phyloP scores from a whole-genome alignment of 2,888 invertebrate genomes.

The Drosophila paranaensis region DNA sequence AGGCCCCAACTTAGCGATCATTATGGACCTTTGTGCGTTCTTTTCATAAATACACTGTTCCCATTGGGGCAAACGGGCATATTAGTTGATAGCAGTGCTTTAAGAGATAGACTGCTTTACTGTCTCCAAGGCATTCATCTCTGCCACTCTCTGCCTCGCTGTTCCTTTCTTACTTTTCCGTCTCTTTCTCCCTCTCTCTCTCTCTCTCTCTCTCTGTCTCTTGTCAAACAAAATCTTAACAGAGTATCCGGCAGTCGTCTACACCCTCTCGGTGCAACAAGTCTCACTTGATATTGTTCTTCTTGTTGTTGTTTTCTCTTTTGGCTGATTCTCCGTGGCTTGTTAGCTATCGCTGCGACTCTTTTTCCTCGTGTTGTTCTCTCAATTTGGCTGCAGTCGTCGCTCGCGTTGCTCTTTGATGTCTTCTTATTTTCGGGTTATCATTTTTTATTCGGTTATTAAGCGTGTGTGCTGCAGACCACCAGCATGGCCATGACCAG shows the following conservation, averaged over 20 bases:
- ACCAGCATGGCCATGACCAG: conserved; percentile 37
- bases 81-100: background rate
- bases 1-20: conserved; percentile 56
- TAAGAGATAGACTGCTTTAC: no score
- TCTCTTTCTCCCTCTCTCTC: background rate
- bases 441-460: conserved; percentile 80
- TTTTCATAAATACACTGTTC: conserved; percentile 1
- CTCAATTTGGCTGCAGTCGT: conserved; percentile 46
- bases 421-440: conserved; percentile 80
- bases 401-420: conserved; percentile 67
- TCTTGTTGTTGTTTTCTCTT: conserved; percentile 24
- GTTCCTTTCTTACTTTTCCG: no score
- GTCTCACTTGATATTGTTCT: conserved; percentile 8
- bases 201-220: background rate
- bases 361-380: conserved; percentile 50
- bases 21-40: conserved; percentile 63
- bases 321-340: conserved; percentile 49
- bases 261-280: background rate
- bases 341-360: conserved; percentile 61
- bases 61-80: background rate
- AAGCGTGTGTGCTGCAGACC: conserved; percentile 62
- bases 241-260: background rate
- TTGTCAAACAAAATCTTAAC: background rate
- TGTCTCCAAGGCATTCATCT: no score
- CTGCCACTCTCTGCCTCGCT: no score